A percentile compares a stretch with the other conserved stretches of the same genome.
phyloP scores from a whole-genome alignment of 2,888 invertebrate genomes.

The Trimorus sp. region DNA sequence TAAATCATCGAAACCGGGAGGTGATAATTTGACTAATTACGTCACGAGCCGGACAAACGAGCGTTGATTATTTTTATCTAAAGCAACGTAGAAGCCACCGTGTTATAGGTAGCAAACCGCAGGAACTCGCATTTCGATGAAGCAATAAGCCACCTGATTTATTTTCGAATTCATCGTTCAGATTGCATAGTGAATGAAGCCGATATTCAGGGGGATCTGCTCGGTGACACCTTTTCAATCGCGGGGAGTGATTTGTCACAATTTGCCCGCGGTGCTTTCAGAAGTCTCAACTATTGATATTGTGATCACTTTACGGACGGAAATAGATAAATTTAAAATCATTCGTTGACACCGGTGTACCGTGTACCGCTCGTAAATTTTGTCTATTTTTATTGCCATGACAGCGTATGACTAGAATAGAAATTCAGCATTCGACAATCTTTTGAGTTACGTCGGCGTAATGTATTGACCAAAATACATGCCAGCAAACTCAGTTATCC shows the following conservation, averaged over 20 bases:
- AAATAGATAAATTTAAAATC: constrained; percentile 43
- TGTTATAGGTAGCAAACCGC: constrained; percentile 44
- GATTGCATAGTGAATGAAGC: constrained; percentile 22
- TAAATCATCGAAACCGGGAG: constrained; percentile 36
- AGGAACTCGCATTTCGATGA: constrained; percentile 44
- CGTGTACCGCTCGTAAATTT: constrained; percentile 40
- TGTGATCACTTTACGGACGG: constrained; percentile 31
- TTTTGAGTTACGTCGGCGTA: constrained; percentile 37
- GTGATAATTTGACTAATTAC: constrained; percentile 62
- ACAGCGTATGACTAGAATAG: constrained; percentile 56
- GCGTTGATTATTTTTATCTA: constrained; percentile 53
- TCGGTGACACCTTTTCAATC: constrained; percentile 2
- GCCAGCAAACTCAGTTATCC: neutral
- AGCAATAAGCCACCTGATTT: constrained; percentile 41
- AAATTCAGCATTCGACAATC: constrained; percentile 54
- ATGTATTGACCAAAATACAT: constrained; percentile 49
- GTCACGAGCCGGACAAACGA: constrained; percentile 15
- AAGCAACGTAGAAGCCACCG: constrained; percentile 20
- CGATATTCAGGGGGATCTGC: neutral
- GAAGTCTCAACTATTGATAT: constrained; percentile 15
- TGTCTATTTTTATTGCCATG: constrained; percentile 52
- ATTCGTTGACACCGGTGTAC: constrained; percentile 42
- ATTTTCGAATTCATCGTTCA: constrained; percentile 28
- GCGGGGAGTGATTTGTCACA: constrained; percentile 17
- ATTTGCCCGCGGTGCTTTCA: constrained; percentile 1